Base-by-base conservation (phyloP, 2,113 vertebrate species). In the Camarhynchus parvulus region DNA sequence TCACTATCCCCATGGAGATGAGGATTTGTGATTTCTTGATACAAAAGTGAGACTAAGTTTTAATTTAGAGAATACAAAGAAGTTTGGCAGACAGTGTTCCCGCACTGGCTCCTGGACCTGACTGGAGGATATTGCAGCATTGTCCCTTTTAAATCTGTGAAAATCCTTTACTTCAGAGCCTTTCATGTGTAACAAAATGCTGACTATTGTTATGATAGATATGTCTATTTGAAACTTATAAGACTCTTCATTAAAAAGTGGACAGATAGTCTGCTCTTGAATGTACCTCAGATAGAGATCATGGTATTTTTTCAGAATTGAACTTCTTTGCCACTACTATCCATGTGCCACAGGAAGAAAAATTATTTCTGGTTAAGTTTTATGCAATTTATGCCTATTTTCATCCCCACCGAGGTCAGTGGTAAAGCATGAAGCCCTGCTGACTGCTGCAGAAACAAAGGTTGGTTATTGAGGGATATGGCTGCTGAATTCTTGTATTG, bases 21-120 rank as follows among this genome's bases (percentile, higher is more conserved):
- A 90, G 24, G 79, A 88, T 81, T 90, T 93, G 88, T 88, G 79
- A 94, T 90, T 92, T 88, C 76, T 81, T 86, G 75, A 41, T 77
- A 86, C 3, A 1, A 74, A 92, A 90, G 84, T 41, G 61, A 86
- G 68, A 90, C 67, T 77, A 92, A 91, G 9, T 42, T 63, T 4
- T 39, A 39, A 61, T n/a, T 78, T 83, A 49, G 61, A 70, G 24
- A 83, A 67, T 27, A 67, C 27, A 78, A 56, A 88, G 49, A 53
- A 58, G 49, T 89, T 92, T 90, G 79, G 35, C 50, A 66, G 84
- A 58, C 30, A 44, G 23, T 17, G 47, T 14, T 90, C 19, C 50
- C 6, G 5, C 49, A 39, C 15, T 78, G 61, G n/a, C 17, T 70
- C 41, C 75, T 55, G 67, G 76, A 49, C 44, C 50, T 3, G 1